Evolutionary conservation across 2,888 invertebrate species (phyloP).

Genomic region (Synergus umbraculus): DNA sequence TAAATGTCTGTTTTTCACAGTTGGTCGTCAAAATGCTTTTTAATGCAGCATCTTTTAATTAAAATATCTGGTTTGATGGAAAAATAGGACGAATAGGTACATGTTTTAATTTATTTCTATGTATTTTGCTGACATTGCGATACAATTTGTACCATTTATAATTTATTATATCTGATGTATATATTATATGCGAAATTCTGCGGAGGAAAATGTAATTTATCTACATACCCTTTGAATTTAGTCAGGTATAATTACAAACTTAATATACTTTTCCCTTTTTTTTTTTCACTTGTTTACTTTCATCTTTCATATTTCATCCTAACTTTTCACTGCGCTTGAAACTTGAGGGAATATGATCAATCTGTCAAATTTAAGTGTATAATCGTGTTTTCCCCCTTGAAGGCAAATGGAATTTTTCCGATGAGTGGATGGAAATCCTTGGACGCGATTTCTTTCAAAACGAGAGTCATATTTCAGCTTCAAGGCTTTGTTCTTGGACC

Average conservation of each 20-base stretch:
- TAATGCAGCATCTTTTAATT: too few relatives aligned
- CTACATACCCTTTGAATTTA: not conserved
- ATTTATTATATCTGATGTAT: too few relatives aligned
- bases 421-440: slow-evolving; percentile 7
- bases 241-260: not conserved
- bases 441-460: not conserved
- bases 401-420: not conserved
- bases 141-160: too few relatives aligned
- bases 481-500: slow-evolving; percentile 7
- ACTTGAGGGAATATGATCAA: not conserved
- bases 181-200: too few relatives aligned
- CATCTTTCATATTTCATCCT: not conserved
- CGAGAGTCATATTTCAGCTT: slow-evolving; percentile 6
- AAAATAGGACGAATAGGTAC: too few relatives aligned
- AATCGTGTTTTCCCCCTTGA: not conserved
- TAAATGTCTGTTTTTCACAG: too few relatives aligned
- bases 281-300: not conserved
- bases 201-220: too few relatives aligned
- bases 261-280: not conserved
- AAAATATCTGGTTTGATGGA: too few relatives aligned
- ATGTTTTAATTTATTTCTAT: too few relatives aligned
- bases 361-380: not conserved
- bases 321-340: not conserved
- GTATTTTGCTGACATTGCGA: too few relatives aligned
- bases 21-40: too few relatives aligned